These are phyloP conservation scores for Yoshiicerus persimilis DNA, from an alignment of 1,140 invertebrate species.

Conservation along the genomic window DNA sequence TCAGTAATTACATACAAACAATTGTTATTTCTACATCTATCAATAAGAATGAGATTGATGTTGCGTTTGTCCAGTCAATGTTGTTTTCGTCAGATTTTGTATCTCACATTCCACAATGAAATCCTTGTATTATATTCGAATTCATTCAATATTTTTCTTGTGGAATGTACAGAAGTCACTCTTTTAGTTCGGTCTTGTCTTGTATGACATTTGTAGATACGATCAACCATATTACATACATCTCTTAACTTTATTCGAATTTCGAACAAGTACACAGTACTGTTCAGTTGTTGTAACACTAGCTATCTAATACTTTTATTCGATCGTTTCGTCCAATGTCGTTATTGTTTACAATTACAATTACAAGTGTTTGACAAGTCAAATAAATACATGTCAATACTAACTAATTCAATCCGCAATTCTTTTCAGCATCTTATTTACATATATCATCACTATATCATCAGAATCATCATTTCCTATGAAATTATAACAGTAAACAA, in stretches of 20 bases:
- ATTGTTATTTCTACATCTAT: neutral
- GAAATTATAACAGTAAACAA: too few relatives aligned
- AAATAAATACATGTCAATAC: slow-evolving; percentile 14
- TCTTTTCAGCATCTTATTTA: neutral
- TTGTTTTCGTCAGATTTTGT: neutral
- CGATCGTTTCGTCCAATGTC: slow-evolving; percentile 18
- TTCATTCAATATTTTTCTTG: slow-evolving; percentile 14
- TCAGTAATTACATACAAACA: neutral
- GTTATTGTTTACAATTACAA: slow-evolving; percentile 12
- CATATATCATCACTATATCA: neutral
- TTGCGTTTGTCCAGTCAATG: neutral
- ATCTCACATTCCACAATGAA: slow-evolving; percentile 22
- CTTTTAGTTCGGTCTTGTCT: neutral
- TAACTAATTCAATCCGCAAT: neutral
- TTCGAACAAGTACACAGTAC: neutral
- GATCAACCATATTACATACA: neutral
- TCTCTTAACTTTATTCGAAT: neutral
- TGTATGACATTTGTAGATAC: neutral
- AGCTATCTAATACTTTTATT: neutral
- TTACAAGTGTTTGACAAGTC: neutral
- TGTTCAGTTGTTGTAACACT: slow-evolving; percentile 10
- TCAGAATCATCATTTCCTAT: neutral
- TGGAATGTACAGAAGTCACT: neutral
- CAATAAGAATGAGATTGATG: neutral
- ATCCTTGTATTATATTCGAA: neutral